These are phyloP conservation scores for Onychomys torridus DNA, from an alignment of 2,797 vertebrate species.

Conservation along the genomic window DNA sequence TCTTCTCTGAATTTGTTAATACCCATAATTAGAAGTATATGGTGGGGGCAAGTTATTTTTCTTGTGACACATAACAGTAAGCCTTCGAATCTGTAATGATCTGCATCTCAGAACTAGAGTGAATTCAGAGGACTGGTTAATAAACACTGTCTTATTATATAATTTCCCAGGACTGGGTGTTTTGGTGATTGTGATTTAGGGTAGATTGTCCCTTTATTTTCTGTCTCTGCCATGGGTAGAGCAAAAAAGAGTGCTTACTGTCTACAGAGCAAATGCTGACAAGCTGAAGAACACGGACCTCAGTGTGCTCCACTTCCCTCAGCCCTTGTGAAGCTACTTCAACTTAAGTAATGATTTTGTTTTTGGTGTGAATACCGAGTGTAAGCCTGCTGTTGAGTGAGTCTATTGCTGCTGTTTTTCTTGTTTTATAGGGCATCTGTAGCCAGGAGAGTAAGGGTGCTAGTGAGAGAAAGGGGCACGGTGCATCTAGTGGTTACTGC, in stretches of 20 bases:
- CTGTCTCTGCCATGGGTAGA: background rate
- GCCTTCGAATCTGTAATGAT: constrained; percentile 9
- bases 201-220: constrained; percentile 12
- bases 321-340: background rate
- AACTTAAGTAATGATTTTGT: background rate
- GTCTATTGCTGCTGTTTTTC: background rate
- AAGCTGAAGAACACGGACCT: background rate
- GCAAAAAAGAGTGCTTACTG: constrained; percentile 29
- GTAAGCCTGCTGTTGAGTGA: background rate
- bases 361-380: background rate
- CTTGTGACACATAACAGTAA: background rate
- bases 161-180: background rate
- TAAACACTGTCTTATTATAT: constrained; percentile 12
- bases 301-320: background rate
- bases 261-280: constrained; percentile 36
- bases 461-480: background rate
- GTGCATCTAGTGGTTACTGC: background rate
- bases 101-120: background rate
- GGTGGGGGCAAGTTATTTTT: background rate
- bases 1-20: background rate
- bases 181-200: background rate
- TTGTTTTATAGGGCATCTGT: background rate
- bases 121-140: background rate
- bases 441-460: background rate
- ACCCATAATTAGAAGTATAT: background rate